Percentiles rank a stretch among this genome's conserved stretches.
These are phyloP conservation scores for Sarcophaga rosellei DNA, from an alignment of 2,888 invertebrate species.

Conservation along the genomic window DNA sequence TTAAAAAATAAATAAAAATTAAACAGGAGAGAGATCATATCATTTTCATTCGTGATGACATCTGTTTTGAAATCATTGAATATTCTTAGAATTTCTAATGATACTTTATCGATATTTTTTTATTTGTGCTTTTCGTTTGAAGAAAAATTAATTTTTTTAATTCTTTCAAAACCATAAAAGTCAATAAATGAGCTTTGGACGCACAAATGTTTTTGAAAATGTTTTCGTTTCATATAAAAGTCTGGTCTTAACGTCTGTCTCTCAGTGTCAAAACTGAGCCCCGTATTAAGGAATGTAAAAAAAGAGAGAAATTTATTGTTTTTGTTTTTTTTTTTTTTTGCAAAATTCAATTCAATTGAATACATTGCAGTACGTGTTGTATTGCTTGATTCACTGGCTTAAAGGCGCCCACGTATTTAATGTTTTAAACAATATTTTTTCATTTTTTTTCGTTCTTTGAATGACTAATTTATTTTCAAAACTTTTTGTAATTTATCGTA, in stretches of 20 bases:
- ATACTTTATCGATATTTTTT: constrained; percentile 34
- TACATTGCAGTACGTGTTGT: neutral
- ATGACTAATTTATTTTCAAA: neutral
- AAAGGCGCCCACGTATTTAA: constrained; percentile 63
- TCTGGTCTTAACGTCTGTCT: neutral
- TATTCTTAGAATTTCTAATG: constrained; percentile 60
- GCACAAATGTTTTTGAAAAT: neutral
- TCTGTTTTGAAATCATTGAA: constrained; percentile 63
- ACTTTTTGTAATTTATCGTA: neutral
- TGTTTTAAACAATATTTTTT: constrained; percentile 8
- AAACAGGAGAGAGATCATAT: neutral
- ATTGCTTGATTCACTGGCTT: constrained; percentile 10
- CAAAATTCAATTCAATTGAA: constrained; percentile 1
- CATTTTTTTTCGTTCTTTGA: neutral
- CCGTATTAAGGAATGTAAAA: neutral
- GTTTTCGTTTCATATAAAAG: neutral
- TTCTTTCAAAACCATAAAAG: constrained; percentile 7
- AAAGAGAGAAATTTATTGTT: neutral
- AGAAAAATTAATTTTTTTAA: constrained; percentile 34
- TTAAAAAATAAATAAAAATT: too few species aligned
- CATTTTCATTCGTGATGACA: constrained; percentile 37
- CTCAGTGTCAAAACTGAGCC: neutral
- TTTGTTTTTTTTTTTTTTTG: constrained; percentile 5
- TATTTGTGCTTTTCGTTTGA: neutral
- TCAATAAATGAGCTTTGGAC: neutral